Evolutionary conservation across 2,113 vertebrate genomes (phyloP).

Genomic region (Thinocorus orbignyianus): DNA sequence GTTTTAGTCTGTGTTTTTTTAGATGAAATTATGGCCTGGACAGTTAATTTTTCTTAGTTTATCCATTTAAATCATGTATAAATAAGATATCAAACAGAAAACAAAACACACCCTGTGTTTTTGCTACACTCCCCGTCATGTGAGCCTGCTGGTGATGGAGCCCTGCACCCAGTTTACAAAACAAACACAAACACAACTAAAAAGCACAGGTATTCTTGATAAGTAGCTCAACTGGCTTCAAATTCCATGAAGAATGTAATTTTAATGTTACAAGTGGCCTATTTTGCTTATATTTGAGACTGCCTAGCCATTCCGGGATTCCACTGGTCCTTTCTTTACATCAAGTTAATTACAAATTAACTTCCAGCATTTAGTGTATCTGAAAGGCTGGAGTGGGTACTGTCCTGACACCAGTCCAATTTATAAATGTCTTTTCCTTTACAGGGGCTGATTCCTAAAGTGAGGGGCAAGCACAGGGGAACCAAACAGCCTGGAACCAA

Average conservation of each 20-base stretch:
- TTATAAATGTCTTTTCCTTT: not conserved
- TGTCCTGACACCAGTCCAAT: accelerated
- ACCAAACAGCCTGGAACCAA: not conserved
- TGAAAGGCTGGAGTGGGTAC: not conserved
- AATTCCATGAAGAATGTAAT: not conserved
- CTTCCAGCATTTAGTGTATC: not conserved
- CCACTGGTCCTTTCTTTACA: not conserved
- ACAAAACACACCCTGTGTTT: not conserved
- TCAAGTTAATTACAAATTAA: not conserved
- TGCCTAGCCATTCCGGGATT: not conserved
- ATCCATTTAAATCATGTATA: not conserved
- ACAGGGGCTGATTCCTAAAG: not conserved
- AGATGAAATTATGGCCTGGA: slow-evolving; percentile 13
- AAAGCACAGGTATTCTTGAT: not conserved
- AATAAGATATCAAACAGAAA: slow-evolving; percentile 10
- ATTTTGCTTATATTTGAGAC: not conserved
- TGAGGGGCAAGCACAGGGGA: not conserved
- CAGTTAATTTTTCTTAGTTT: slow-evolving; percentile 36
- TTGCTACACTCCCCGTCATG: not conserved
- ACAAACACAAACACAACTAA: not conserved
- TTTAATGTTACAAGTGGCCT: not conserved
- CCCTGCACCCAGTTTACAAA: not conserved
- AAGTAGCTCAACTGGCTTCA: not conserved
- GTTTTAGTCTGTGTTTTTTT: slow-evolving; percentile 31
- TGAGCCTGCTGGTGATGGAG: not conserved